Percentiles rank a stretch among this genome's conserved stretches.
Conservation (phyloP, 2,888 invertebrate genomes). For the Eupithecia exiguata region DNA sequence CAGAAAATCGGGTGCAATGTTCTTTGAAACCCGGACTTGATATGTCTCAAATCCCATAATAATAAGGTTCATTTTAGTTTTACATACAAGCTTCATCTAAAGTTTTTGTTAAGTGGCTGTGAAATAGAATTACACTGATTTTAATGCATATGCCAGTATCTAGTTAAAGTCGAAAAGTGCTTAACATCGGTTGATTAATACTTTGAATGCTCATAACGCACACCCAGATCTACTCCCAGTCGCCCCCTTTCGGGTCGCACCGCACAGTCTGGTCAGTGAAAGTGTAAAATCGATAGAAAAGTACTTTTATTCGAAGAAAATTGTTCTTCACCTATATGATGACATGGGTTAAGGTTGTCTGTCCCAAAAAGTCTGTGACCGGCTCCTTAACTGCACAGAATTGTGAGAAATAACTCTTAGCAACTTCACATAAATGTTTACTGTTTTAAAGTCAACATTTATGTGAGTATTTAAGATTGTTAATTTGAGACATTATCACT, state of each 20-base stretch:
- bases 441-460: background rate
- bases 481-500: background rate
- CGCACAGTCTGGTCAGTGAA: background rate
- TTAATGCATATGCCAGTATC: slow-evolving; percentile 41
- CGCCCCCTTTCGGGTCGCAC: background rate
- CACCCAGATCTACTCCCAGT: background rate
- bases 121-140: slow-evolving; percentile 65
- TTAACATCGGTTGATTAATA: background rate
- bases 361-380: background rate
- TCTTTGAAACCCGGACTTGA: slow-evolving; percentile 10
- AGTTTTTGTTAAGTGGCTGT: slow-evolving; percentile 74
- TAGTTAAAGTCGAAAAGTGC: background rate
- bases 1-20: background rate
- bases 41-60: slow-evolving; percentile 17
- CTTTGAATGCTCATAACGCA: background rate
- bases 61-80: slow-evolving; percentile 31
- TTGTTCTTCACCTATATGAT: background rate
- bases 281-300: background rate
- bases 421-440: too few species aligned
- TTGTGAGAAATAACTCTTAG: background rate
- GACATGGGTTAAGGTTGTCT: too few species aligned
- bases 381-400: background rate
- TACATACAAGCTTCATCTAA: slow-evolving; percentile 53
- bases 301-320: background rate
- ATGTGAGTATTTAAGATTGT: background rate